phyloP scores from a whole-genome alignment of 1,140 invertebrate genomes.

The Drosophila erecta region DNA sequence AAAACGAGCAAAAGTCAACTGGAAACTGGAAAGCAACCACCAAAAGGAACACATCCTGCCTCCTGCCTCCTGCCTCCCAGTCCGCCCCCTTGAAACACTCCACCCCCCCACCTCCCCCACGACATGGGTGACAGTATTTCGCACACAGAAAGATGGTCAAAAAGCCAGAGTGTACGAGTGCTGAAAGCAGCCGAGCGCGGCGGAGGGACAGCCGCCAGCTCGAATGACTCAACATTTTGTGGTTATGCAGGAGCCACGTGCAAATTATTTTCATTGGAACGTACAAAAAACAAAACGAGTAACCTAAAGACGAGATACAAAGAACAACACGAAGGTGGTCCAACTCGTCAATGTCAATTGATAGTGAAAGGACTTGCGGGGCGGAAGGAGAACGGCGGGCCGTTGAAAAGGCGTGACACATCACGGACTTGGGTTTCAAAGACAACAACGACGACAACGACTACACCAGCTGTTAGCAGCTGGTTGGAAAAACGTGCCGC shows the following conservation, averaged over 20 bases:
- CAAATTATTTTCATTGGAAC: slow-evolving; percentile 64
- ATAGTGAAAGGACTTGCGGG: slow-evolving; percentile 49
- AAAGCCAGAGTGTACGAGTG: slow-evolving; percentile 58
- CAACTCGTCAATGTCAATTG: slow-evolving; percentile 76
- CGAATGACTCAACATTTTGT: slow-evolving; percentile 78
- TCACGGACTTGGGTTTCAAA: slow-evolving; percentile 25
- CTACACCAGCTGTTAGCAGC: slow-evolving; percentile 69
- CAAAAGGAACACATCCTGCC: slow-evolving; percentile 53
- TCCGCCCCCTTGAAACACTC: background rate
- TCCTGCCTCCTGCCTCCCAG: background rate
- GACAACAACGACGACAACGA: slow-evolving; percentile 23
- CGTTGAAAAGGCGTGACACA: slow-evolving; percentile 36
- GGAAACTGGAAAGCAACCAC: slow-evolving; percentile 80
- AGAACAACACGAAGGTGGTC: slow-evolving; percentile 19
- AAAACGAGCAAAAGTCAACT: slow-evolving; percentile 74
- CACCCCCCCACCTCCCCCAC: slow-evolving; percentile 8
- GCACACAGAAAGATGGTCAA: slow-evolving; percentile 53
- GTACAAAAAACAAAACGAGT: background rate
- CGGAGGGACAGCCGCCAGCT: slow-evolving; percentile 4
- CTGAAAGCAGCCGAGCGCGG: slow-evolving; percentile 10
- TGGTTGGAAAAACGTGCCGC: slow-evolving; percentile 58
- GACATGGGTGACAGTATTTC: slow-evolving; percentile 70
- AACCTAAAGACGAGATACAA: slow-evolving; percentile 2
- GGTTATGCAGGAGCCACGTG: slow-evolving; percentile 75
- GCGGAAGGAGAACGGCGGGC: background rate